Evolutionary conservation across 2,797 vertebrate genomes (phyloP), one percentile per base, ranked within the genome.

Genomic region (Tinamus major): DNA sequence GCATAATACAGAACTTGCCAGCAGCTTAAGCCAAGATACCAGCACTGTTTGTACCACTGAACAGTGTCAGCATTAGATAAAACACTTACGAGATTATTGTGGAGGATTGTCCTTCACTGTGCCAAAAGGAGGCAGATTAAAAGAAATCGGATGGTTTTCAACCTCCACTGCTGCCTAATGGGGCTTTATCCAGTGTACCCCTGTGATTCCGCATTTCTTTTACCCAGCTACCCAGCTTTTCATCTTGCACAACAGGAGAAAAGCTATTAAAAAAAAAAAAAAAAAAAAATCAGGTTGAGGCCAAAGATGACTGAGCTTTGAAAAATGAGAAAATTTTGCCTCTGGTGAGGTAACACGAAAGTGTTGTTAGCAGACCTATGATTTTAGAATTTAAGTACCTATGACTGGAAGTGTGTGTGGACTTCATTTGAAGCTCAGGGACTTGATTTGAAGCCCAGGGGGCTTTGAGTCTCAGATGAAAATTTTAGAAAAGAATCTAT

Each of bases 101-200:
- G 72, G 41, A 93, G 63, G 63, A 77, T 21, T 85, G 65, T 44
- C 82, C 90, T 90, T 48, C 42, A 77, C 13, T 9, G 11, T 24
- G 46, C 63, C 86, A 71, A 74, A 92, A 75, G 67, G 42, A 72
- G 55, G 39, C 23, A 84, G 74, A 88, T 79, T 65, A 81, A 85
- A 95, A 92, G 86, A 83, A 48, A 53, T 61, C 83, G 39, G 13
- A 13, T 16, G 69, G 87, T 85, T 95, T 92, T 96, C 90, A 64
- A 78, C 86, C 44, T 72, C 90, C 76, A 1, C n/a, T 3, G 0
- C 76, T 79, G n/a, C 21, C 42, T 68, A 77, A 81, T 48, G 68
- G 13, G 6, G 49, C 33, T 68, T 86, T 81, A 83, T 71, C 82
- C 70, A 31, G 59, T 6, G 1, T 58, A 41, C 6, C 4, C 24